Evolutionary conservation across 2,797 vertebrate species (phyloP).

Genomic region (Tokudaia tokunoshimensis): DNA sequence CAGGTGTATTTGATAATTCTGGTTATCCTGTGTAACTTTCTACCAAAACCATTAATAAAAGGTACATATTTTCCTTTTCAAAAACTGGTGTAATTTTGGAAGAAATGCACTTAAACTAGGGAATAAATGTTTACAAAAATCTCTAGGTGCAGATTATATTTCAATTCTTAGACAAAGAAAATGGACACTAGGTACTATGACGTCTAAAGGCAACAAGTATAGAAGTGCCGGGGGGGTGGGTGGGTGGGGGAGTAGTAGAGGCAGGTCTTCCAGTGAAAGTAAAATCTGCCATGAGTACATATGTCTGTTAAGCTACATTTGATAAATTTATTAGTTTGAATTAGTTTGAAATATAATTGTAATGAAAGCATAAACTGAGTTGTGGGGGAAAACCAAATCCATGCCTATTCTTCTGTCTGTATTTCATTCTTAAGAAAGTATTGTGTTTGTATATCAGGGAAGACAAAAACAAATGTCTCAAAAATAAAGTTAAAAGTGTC

Average conservation of each 20-base stretch:
- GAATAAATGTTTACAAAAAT: neutral
- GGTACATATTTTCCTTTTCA: neutral
- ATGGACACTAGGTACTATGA: neutral
- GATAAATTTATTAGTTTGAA: neutral
- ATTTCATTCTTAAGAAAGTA: constrained; percentile 16
- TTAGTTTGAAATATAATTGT: neutral
- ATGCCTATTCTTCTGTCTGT: neutral
- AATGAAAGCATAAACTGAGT: neutral
- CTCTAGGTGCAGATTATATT: neutral
- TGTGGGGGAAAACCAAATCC: neutral
- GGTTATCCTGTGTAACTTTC: neutral
- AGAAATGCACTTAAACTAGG: neutral
- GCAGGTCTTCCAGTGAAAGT: neutral
- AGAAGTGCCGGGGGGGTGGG: no score
- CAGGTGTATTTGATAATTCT: neutral
- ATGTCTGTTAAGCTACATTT: neutral
- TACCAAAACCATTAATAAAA: neutral
- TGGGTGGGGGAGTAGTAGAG: neutral
- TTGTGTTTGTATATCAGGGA: neutral
- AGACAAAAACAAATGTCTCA: neutral
- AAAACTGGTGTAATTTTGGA: neutral
- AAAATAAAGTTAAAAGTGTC: neutral
- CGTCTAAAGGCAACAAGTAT: neutral
- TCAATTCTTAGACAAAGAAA: neutral
- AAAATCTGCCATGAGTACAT: neutral